Conservation (phyloP, 2,888 invertebrate species). For the Epiblema foenella region DNA sequence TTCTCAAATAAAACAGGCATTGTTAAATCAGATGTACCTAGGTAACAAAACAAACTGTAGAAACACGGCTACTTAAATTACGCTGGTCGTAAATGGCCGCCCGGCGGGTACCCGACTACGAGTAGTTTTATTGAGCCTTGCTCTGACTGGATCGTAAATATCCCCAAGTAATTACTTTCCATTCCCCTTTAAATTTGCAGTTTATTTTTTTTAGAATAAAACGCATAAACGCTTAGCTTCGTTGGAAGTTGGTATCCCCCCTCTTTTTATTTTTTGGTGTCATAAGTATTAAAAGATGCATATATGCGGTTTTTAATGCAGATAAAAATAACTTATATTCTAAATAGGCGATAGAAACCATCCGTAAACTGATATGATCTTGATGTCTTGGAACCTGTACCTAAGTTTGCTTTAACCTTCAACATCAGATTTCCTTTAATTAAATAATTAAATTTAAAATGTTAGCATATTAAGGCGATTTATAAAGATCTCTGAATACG, state of each 20-base stretch:
- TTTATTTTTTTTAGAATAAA: slow-evolving; percentile 63
- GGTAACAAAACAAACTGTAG: slow-evolving; percentile 56
- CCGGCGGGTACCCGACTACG: slow-evolving; percentile 75
- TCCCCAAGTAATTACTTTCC: slow-evolving; percentile 79
- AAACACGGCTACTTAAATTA: slow-evolving; percentile 70
- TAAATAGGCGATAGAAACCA: background rate
- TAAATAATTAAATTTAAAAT: background rate
- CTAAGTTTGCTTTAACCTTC: background rate
- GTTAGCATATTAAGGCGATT: background rate
- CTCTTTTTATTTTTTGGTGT: slow-evolving; percentile 32
- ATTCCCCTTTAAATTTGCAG: slow-evolving; percentile 71
- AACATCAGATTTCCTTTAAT: background rate
- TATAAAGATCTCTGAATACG: background rate
- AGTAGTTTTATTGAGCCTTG: slow-evolving; percentile 81
- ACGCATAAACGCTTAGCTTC: slow-evolving; percentile 61
- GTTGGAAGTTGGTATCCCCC: slow-evolving; percentile 53
- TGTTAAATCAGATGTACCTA: slow-evolving; percentile 41
- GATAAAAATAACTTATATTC: background rate
- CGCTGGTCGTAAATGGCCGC: slow-evolving; percentile 71
- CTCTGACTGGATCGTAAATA: slow-evolving; percentile 78
- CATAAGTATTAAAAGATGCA: background rate
- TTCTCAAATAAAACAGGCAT: slow-evolving; percentile 37
- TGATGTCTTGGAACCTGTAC: background rate
- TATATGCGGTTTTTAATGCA: background rate
- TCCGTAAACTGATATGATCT: background rate